phyloP scores from a whole-genome alignment of 2,888 invertebrate species.

The Drosophila borealis region DNA sequence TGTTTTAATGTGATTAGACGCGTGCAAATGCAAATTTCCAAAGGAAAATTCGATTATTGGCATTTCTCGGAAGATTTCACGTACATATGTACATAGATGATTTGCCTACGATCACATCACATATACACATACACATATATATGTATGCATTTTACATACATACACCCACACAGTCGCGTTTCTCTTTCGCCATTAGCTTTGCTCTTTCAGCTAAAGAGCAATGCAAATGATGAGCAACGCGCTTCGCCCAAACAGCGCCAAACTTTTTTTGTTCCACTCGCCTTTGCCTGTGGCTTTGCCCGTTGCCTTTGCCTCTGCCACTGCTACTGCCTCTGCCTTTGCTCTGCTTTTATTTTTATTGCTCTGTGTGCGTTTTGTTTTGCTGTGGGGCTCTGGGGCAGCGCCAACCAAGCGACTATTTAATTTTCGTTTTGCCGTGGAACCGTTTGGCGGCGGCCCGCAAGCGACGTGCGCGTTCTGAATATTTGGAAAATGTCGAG shows the following conservation, averaged over 20 bases:
- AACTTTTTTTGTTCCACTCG: slow-evolving; percentile 57
- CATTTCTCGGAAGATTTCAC: neutral
- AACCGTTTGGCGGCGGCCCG: slow-evolving; percentile 62
- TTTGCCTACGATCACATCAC: neutral
- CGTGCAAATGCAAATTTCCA: no score
- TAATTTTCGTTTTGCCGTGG: slow-evolving; percentile 79
- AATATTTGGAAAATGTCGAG: slow-evolving; percentile 42
- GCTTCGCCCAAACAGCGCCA: slow-evolving; percentile 60
- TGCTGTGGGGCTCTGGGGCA: slow-evolving; percentile 54
- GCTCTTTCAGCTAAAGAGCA: slow-evolving; percentile 56
- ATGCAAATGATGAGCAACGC: slow-evolving; percentile 56
- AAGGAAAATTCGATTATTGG: no score
- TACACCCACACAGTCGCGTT: neutral
- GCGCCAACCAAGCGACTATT: slow-evolving; percentile 65
- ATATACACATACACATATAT: neutral
- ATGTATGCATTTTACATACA: neutral
- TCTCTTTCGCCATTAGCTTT: slow-evolving; percentile 36
- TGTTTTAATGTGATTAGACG: no score
- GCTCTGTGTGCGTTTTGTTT: slow-evolving; percentile 39
- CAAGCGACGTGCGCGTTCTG: slow-evolving; percentile 47
- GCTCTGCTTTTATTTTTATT: slow-evolving; percentile 55
- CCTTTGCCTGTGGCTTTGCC: slow-evolving; percentile 14
- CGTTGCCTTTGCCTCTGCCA: slow-evolving; percentile 34
- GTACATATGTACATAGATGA: neutral
- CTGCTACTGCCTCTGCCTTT: slow-evolving; percentile 41